Evolutionary conservation across 2,113 vertebrate species (phyloP).

Genomic region (Syngnathus floridae): DNA sequence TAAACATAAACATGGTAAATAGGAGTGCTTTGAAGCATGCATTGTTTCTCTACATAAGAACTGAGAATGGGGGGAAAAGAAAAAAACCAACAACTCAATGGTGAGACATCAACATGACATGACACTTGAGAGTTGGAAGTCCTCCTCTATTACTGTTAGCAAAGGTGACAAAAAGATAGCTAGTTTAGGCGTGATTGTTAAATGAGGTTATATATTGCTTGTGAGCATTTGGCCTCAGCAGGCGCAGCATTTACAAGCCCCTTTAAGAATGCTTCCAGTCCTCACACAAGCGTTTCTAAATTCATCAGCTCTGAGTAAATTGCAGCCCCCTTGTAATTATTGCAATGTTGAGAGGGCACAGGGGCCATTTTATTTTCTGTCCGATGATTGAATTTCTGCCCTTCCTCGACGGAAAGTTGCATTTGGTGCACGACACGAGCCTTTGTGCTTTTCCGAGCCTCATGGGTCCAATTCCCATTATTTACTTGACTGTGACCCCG

Average conservation of each 20-base stretch:
- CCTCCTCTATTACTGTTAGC: neutral
- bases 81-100: conserved; percentile 35
- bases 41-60: conserved; percentile 43
- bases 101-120: conserved; percentile 29
- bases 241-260: conserved; percentile 2
- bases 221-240: neutral
- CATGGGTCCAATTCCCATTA: conserved; percentile 67
- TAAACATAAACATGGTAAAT: conserved; percentile 69
- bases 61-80: neutral
- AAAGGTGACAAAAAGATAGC: neutral
- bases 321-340: conserved; percentile 45
- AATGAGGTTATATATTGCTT: neutral
- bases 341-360: conserved; percentile 46
- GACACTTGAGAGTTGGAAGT: neutral
- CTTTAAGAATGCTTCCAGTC: conserved; percentile 17
- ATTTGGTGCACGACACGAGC: conserved; percentile 49
- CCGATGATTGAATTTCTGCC: conserved; percentile 61
- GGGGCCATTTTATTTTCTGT: conserved; percentile 60
- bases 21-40: conserved; percentile 64
- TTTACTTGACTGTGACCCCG: conserved; percentile 69
- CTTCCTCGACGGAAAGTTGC: conserved; percentile 44
- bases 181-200: neutral
- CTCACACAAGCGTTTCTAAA: conserved; percentile 13
- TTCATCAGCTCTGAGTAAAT: conserved; percentile 34
- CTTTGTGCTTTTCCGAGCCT: conserved; percentile 57